Conservation (phyloP, 2,888 invertebrate species). For the Neocrepidodera transversa region DNA sequence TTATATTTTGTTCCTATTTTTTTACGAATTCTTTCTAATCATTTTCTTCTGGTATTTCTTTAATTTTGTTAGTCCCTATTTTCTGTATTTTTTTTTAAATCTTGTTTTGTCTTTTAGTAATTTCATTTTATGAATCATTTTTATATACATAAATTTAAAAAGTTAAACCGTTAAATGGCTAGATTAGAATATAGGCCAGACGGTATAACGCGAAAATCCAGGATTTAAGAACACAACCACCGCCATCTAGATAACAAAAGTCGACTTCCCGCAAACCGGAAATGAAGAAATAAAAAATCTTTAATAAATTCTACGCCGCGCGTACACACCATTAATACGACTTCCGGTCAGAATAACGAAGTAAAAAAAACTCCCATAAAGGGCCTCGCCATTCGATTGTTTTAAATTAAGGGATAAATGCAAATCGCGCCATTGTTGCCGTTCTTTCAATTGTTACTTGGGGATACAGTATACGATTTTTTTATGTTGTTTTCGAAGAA, state of each 20-base stretch:
- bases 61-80: too few species aligned
- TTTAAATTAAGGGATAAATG: conserved; percentile 55
- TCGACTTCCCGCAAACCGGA: conserved; percentile 40
- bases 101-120: too few species aligned
- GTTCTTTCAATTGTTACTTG: conserved; percentile 55
- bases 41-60: too few species aligned
- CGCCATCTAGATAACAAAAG: background rate
- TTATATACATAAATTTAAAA: too few species aligned
- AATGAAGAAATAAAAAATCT: conserved; percentile 52
- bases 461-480: conserved; percentile 48
- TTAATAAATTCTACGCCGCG: conserved; percentile 43
- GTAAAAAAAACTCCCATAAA: conserved; percentile 33
- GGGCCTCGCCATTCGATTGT: conserved; percentile 50
- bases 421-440: conserved; percentile 55
- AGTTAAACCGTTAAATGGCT: too few species aligned
- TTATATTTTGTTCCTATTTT: too few species aligned
- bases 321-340: conserved; percentile 34
- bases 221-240: background rate
- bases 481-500: conserved; percentile 50
- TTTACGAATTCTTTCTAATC: too few species aligned
- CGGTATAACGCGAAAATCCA: background rate
- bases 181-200: background rate
- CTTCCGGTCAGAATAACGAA: conserved; percentile 37
- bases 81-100: too few species aligned
- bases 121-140: too few species aligned